Evolutionary conservation across 1,140 invertebrate genomes (phyloP).

Genomic region (Micrasema minimum): DNA sequence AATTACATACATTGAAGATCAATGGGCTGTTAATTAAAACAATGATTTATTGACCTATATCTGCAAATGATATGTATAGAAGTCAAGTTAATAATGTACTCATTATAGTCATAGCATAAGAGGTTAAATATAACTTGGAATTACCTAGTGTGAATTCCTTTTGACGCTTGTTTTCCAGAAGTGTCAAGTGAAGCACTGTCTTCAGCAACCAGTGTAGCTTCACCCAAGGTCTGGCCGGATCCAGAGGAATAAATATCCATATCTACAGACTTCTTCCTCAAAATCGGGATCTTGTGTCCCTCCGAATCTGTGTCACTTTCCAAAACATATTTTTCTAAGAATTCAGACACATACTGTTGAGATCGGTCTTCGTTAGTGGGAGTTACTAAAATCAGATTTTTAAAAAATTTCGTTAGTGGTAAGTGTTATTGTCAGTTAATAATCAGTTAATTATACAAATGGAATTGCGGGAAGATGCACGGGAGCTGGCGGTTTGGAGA

Average conservation of each 20-base stretch:
- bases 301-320: slow-evolving; percentile 75
- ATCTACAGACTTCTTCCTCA: slow-evolving; percentile 55
- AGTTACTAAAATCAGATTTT: slow-evolving; percentile 54
- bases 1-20: too few species aligned
- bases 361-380: slow-evolving; percentile 64
- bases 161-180: slow-evolving; percentile 34
- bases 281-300: slow-evolving; percentile 64
- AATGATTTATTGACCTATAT: too few species aligned
- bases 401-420: too few species aligned
- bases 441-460: too few species aligned
- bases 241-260: slow-evolving; percentile 33
- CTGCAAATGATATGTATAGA: too few species aligned
- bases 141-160: slow-evolving; percentile 50
- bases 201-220: slow-evolving; percentile 35
- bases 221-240: slow-evolving; percentile 34
- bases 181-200: slow-evolving; percentile 28
- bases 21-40: too few species aligned
- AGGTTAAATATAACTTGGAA: not conserved
- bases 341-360: slow-evolving; percentile 72
- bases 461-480: too few species aligned
- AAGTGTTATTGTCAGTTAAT: too few species aligned
- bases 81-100: too few species aligned
- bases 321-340: slow-evolving; percentile 74
- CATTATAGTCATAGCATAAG: too few species aligned
- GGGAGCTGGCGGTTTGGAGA: too few species aligned